Percentiles rank a stretch among this genome's conserved stretches.
Conservation (phyloP, 1,140 invertebrate species). For the Pseudachorutes palmiensis region DNA sequence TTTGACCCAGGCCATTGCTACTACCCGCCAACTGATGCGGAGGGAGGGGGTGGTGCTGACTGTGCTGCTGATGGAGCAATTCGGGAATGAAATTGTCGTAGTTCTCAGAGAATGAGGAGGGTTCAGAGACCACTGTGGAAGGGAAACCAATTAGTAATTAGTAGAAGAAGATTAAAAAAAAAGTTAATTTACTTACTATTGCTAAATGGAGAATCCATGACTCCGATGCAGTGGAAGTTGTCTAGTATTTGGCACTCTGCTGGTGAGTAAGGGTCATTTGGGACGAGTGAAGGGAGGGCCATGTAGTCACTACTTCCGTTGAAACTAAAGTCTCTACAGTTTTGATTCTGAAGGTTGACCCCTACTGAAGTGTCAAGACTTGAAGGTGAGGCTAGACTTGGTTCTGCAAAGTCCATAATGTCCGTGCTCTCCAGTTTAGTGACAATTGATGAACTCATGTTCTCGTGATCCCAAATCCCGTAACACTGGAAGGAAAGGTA, state of each 20-base stretch:
- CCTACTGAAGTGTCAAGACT: too few relatives aligned
- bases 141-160: too few relatives aligned
- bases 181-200: conserved; percentile 22
- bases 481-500: conserved; percentile 18
- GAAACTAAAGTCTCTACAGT: too few relatives aligned
- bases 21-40: too few relatives aligned
- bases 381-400: conserved; percentile 14
- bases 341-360: too few relatives aligned
- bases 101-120: conserved; percentile 20
- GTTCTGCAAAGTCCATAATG: conserved; percentile 30
- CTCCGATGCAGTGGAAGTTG: conserved; percentile 17
- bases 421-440: conserved; percentile 32
- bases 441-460: conserved; percentile 8
- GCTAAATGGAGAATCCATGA: conserved; percentile 24
- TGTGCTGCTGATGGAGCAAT: conserved; percentile 17
- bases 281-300: conserved; percentile 17
- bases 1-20: background rate
- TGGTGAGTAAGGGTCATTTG: conserved; percentile 23
- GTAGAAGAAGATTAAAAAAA: too few relatives aligned
- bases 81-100: conserved; percentile 32
- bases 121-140: too few relatives aligned
- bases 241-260: conserved; percentile 21
- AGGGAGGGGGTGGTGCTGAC: conserved; percentile 10
- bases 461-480: conserved; percentile 32
- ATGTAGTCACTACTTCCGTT: too few relatives aligned